These are phyloP conservation scores for Nesogale talazaci DNA, from an alignment of 2,113 vertebrate genomes.

Conservation along the genomic window DNA sequence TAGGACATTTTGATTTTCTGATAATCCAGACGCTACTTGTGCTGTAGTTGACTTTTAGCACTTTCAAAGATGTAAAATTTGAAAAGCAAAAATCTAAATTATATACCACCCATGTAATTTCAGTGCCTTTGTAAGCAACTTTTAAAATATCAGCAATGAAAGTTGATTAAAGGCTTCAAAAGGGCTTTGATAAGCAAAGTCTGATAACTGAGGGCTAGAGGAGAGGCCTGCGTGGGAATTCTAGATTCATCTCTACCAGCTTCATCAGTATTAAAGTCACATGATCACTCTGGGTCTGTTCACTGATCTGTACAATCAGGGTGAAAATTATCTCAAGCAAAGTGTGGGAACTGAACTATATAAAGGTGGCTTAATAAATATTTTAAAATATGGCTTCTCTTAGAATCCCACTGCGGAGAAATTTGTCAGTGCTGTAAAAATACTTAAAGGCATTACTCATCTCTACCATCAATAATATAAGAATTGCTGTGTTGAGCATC, in stretches of 20 bases:
- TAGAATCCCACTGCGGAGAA: rapidly evolving
- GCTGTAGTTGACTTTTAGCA: background rate
- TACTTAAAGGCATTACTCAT: rapidly evolving
- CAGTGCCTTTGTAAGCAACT: background rate
- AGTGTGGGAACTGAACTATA: rapidly evolving
- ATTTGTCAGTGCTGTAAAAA: background rate
- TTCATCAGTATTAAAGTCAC: no score
- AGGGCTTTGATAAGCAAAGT: background rate
- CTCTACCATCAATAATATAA: rapidly evolving
- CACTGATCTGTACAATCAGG: background rate
- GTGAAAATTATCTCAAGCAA: background rate
- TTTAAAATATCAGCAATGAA: background rate
- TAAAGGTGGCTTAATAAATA: rapidly evolving
- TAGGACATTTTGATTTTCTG: background rate
- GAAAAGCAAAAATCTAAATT: background rate
- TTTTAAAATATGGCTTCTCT: rapidly evolving
- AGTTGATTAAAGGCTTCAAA: background rate
- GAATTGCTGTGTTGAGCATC: no score
- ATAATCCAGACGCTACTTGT: no score
- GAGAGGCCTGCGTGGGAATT: background rate
- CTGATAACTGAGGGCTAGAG: rapidly evolving
- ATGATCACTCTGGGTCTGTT: rapidly evolving
- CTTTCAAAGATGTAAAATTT: background rate
- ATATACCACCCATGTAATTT: background rate
- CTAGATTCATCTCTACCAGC: background rate